Base-by-base conservation (phyloP, 1,140 invertebrate genomes). In the Kradibia gibbosae region DNA sequence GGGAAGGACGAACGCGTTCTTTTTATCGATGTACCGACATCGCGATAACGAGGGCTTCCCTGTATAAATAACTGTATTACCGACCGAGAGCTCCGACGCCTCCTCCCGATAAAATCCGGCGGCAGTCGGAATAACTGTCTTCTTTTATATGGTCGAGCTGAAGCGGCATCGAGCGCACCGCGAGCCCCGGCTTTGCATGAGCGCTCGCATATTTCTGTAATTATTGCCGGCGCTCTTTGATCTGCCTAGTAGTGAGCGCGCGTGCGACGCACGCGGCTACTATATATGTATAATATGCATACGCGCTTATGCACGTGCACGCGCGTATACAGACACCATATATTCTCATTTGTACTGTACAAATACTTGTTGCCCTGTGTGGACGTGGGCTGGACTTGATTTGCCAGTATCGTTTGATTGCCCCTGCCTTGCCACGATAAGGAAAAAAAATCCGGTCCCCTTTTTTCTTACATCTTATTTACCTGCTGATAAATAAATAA, bases 171-270 rank as follows among this genome's bases (percentile, higher is more conserved):
- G 17, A 67, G 8, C 42, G 11, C 39, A 71, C 13, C 70, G 17
- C 70, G 2, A 28, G 2, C 20, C 15, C 15, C 39, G 28, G 82
- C 83, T 85, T 86, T 84, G 87, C 86, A 86, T 88, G 85, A 85
- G 28, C 71, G 85, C 85, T 87, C 86, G 85, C 88, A 90, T 91
- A 91, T 90, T 91, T 90, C 88, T 89, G 87, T 91, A 91, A 90
- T 91, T 90, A 91, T 90, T 89, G 88, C 86, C 89, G 89, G 90
- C 84, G 60, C 84, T 83, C 88, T 90, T 90, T 91, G 88, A 90
- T 89, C 85, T 87, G 50, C 77, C 78, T 85, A 79, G 84, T 85
- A 78, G 85, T 53, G 42, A 62, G 65, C 85, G 78, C 84, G 79
- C 78, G 80, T 76, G 82, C 39, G 34, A 71, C 67, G 25, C 67